phyloP scores from a whole-genome alignment of 2,888 invertebrate genomes.

The Drosophila prolongata region DNA sequence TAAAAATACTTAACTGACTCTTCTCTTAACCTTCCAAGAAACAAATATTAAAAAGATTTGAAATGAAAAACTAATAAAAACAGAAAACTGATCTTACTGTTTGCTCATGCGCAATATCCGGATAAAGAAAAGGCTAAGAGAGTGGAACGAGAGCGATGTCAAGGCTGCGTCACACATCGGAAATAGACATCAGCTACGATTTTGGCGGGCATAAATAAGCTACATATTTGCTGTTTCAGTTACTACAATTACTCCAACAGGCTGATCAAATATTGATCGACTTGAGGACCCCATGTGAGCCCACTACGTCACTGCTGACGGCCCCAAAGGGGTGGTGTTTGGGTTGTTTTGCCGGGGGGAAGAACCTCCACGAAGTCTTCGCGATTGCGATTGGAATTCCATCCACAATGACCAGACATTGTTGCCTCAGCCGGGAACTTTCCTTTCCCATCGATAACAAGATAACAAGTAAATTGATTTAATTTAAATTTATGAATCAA shows the following conservation, averaged over 20 bases:
- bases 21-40: no score
- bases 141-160: conserved; percentile 9
- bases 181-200: conserved; percentile 50
- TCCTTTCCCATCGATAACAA: conserved; percentile 55
- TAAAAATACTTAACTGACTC: no score
- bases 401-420: conserved; percentile 48
- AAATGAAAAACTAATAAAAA: background rate
- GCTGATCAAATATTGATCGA: conserved; percentile 66
- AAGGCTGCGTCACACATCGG: conserved; percentile 40
- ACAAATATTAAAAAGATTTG: background rate
- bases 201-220: conserved; percentile 35
- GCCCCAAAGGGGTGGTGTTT: background rate
- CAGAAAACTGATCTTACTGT: background rate
- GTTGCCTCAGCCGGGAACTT: conserved; percentile 35
- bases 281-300: conserved; percentile 29
- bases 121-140: conserved; percentile 1
- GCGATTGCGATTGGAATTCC: conserved; percentile 20
- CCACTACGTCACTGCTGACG: conserved; percentile 55
- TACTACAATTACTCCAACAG: conserved; percentile 66
- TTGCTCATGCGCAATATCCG: conserved; percentile 19
- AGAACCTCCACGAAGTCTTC: conserved; percentile 32
- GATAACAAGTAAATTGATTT: conserved; percentile 54
- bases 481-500: conserved; percentile 59
- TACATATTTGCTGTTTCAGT: conserved; percentile 55
- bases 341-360: conserved; percentile 16